phyloP scores from a whole-genome alignment of 1,140 invertebrate genomes.

The Cyphomyrmex costatus region DNA sequence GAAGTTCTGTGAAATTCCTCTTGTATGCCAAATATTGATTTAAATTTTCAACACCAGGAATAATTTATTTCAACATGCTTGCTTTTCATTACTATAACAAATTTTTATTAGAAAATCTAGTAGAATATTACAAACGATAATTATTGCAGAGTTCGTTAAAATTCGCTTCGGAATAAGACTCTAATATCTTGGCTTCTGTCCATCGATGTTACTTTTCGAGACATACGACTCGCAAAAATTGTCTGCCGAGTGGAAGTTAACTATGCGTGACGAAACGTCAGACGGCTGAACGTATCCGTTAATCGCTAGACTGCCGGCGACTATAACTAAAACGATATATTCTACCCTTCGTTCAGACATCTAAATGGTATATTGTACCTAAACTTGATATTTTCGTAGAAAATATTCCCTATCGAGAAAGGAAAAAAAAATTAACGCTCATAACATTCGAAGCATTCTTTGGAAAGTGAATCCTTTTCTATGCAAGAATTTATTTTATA shows the following conservation, averaged over 20 bases:
- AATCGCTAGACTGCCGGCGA: conserved; percentile 42
- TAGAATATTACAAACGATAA: not conserved
- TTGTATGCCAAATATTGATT: not conserved
- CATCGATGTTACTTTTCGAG: conserved; percentile 20
- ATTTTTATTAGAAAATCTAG: not conserved
- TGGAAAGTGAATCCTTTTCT: not conserved
- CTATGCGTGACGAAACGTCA: conserved; percentile 24
- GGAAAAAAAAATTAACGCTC: not conserved
- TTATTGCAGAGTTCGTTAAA: not conserved
- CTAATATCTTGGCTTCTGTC: not conserved
- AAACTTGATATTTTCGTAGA: not conserved
- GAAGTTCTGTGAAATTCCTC: not conserved
- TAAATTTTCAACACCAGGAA: not conserved
- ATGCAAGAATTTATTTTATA: not conserved
- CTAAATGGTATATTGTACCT: not conserved
- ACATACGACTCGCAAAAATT: conserved; percentile 32
- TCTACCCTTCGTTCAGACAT: not conserved
- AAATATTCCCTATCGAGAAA: not conserved
- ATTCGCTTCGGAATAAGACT: not conserved
- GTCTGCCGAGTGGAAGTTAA: conserved; percentile 41
- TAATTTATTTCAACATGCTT: not conserved
- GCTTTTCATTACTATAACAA: not conserved
- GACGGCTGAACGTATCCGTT: conserved; percentile 9
- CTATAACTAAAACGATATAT: not conserved
- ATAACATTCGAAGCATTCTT: too few species aligned